phyloP scores from a whole-genome alignment of 1,140 invertebrate genomes.

The Globodera rostochiensis region DNA sequence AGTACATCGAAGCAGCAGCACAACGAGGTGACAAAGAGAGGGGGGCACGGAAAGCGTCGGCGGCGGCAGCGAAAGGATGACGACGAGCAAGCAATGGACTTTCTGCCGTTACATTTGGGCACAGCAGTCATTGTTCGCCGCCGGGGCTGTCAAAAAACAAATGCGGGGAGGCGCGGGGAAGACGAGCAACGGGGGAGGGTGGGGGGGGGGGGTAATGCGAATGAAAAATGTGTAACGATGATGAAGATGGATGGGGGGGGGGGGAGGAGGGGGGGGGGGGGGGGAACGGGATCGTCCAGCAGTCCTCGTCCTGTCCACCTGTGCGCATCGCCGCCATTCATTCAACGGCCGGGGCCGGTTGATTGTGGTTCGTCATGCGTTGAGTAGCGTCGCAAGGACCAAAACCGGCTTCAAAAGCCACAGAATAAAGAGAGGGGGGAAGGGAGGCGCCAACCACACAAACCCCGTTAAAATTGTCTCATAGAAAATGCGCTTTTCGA shows the following conservation, averaged over 20 bases:
- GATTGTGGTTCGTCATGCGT: not conserved
- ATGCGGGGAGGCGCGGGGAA: not conserved
- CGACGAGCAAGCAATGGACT: not conserved
- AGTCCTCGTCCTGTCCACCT: too few relatives aligned
- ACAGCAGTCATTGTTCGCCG: not conserved
- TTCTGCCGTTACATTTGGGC: not conserved
- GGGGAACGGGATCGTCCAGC: not conserved
- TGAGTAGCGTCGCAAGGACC: not conserved
- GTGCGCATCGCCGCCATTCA: not conserved
- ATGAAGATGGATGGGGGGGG: not conserved
- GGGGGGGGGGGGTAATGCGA: not conserved
- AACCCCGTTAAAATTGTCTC: too few relatives aligned
- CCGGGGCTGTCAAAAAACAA: not conserved
- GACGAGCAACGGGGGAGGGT: too few relatives aligned
- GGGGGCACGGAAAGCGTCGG: not conserved
- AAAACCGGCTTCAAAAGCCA: too few relatives aligned
- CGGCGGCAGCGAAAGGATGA: not conserved
- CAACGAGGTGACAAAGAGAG: not conserved
- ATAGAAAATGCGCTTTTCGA: too few relatives aligned
- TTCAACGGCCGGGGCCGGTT: not conserved
- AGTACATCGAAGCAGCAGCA: not conserved
- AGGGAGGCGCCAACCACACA: too few relatives aligned
- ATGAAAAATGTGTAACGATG: too few relatives aligned
- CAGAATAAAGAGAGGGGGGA: too few relatives aligned
- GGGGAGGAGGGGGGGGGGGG: not conserved